phyloP scores from a whole-genome alignment of 2,888 invertebrate genomes.

The Agrilus cyanescens region DNA sequence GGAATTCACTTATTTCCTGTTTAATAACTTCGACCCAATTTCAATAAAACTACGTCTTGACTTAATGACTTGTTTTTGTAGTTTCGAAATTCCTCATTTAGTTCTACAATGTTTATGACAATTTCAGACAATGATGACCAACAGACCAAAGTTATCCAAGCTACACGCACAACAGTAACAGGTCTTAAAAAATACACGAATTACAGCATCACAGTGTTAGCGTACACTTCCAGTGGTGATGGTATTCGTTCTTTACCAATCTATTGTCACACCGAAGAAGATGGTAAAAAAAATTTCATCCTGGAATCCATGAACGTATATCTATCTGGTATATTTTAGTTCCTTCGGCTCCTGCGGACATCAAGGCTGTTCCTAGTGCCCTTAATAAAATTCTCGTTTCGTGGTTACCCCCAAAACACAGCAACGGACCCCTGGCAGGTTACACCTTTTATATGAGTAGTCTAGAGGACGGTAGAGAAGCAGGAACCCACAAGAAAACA shows the following conservation, averaged over 20 bases:
- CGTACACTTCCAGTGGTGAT: slow-evolving; percentile 81
- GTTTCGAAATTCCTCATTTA: too few species aligned
- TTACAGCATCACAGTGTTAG: slow-evolving; percentile 82
- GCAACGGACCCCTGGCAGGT: slow-evolving; percentile 73
- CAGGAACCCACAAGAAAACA: slow-evolving; percentile 65
- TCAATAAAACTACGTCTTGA: too few species aligned
- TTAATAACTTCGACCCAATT: too few species aligned
- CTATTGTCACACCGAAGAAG: slow-evolving; percentile 81
- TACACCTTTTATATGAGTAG: slow-evolving; percentile 77
- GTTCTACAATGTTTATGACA: too few species aligned
- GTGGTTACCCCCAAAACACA: slow-evolving; percentile 76
- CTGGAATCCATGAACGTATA: background rate
- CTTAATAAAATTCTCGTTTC: slow-evolving; percentile 76
- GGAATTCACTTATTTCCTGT: too few species aligned
- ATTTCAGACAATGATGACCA: slow-evolving; percentile 58
- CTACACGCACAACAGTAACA: slow-evolving; percentile 57
- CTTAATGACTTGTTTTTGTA: too few species aligned
- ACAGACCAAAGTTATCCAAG: slow-evolving; percentile 63
- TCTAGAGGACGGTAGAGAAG: slow-evolving; percentile 65
- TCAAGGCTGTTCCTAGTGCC: slow-evolving; percentile 81
- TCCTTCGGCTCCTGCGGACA: slow-evolving; percentile 79
- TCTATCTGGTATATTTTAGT: slow-evolving; percentile 40
- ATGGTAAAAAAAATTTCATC: slow-evolving; percentile 58
- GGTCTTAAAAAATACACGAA: slow-evolving; percentile 78
- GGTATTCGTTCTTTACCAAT: slow-evolving; percentile 75